These are phyloP conservation scores for Lutjanus argentimaculatus DNA, from an alignment of 2,797 vertebrate species.

Conservation along the genomic window DNA sequence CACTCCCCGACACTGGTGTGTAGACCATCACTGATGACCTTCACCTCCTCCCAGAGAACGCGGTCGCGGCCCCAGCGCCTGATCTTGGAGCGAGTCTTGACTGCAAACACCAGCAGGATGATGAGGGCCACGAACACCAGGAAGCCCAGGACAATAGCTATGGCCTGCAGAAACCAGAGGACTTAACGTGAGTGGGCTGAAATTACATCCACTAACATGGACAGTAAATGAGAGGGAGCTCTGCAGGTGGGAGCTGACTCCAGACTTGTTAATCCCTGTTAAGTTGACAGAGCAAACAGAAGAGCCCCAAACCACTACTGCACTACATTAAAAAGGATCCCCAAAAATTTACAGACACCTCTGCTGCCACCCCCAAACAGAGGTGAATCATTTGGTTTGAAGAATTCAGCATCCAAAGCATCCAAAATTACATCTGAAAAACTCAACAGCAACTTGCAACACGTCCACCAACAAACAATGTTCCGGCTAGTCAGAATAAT, in stretches of 20 bases:
- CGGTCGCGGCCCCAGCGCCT: constrained; percentile 84
- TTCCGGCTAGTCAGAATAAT: no score
- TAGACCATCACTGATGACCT: constrained; percentile 68
- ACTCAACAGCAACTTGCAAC: not conserved
- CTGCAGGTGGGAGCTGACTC: not conserved
- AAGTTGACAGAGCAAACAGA: not conserved
- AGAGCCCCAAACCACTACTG: not conserved
- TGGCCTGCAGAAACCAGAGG: constrained; percentile 80
- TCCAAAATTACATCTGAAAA: not conserved
- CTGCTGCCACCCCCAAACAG: not conserved
- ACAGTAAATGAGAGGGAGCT: not conserved
- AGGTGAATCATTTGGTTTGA: not conserved
- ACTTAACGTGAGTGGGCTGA: constrained; percentile 7
- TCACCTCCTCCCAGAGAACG: constrained; percentile 92
- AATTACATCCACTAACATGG: constrained; percentile 12
- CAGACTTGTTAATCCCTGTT: not conserved
- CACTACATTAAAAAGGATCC: not conserved
- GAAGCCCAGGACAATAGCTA: constrained; percentile 92
- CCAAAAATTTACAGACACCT: not conserved
- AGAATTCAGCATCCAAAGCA: not conserved
- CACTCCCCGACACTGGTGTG: constrained; percentile 90
- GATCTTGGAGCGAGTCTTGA: constrained; percentile 89
- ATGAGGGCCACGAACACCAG: constrained; percentile 89
- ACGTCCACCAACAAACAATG: not conserved
- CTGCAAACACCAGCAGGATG: constrained; percentile 92